These are phyloP conservation scores for Calycopis cecrops DNA, from an alignment of 1,140 invertebrate species.

Conservation along the genomic window DNA sequence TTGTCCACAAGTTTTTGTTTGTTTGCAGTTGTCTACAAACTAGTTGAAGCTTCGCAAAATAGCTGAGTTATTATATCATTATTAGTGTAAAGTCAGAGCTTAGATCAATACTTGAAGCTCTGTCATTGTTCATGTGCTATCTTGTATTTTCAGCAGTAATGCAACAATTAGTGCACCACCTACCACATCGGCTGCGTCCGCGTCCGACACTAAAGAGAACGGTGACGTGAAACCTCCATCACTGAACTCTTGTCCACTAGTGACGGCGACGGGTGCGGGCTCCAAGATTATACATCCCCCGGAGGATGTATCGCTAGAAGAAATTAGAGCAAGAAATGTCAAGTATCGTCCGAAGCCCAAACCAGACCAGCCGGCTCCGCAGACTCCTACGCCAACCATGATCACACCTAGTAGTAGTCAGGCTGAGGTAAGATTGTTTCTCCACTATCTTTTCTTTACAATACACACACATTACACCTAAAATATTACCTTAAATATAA, in stretches of 20 bases:
- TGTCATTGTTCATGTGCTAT: no score
- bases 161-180: conserved; percentile 83
- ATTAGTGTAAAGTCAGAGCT: no score
- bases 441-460: no score
- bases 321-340: conserved; percentile 84
- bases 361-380: conserved; percentile 36
- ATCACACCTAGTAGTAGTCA: conserved; percentile 72
- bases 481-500: no score
- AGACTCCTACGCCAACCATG: conserved; percentile 31
- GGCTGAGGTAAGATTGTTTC: conserved; percentile 73
- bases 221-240: conserved; percentile 63
- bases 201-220: conserved; percentile 52
- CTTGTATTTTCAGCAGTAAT: conserved; percentile 57
- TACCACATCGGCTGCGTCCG: conserved; percentile 67
- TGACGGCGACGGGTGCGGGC: conserved; percentile 86
- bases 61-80: no score
- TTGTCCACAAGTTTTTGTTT: no score
- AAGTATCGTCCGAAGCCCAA: conserved; percentile 81
- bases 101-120: no score
- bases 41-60: no score
- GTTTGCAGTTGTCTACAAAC: no score
- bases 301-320: conserved; percentile 95
- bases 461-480: no score
- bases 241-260: conserved; percentile 82
- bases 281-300: conserved; percentile 96